These are phyloP conservation scores for Periparus ater DNA, from an alignment of 2,797 vertebrate genomes.

Conservation along the genomic window DNA sequence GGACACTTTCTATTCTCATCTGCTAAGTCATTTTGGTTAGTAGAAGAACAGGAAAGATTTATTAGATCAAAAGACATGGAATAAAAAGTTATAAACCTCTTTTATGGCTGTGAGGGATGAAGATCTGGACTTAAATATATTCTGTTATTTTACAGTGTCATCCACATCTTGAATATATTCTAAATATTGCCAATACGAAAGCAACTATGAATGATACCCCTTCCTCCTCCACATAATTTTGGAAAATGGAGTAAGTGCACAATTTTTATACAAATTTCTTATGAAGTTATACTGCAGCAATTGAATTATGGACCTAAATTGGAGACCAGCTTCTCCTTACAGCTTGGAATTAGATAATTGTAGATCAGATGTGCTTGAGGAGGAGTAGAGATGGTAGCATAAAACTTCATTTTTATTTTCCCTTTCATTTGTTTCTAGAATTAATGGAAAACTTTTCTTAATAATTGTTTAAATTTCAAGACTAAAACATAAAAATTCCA, in stretches of 20 bases:
- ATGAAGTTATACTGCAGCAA: neutral
- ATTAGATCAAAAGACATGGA: neutral
- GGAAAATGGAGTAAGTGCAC: neutral
- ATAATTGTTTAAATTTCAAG: neutral
- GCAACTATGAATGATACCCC: neutral
- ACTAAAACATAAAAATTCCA: neutral
- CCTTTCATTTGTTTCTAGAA: neutral
- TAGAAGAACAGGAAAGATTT: neutral
- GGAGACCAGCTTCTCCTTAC: neutral
- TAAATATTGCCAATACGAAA: neutral
- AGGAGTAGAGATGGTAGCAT: neutral
- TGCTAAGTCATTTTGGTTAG: neutral
- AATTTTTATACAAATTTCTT: neutral
- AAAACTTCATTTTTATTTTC: neutral
- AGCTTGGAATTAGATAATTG: neutral
- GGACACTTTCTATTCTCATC: fast-evolving
- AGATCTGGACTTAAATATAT: neutral
- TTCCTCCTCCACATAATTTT: neutral
- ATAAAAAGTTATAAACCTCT: neutral
- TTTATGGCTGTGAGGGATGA: neutral
- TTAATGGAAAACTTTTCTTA: neutral
- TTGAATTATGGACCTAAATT: neutral
- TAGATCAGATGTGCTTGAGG: neutral
- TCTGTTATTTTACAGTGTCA: neutral
- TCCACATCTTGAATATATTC: neutral